Evolutionary conservation across 2,113 vertebrate species (phyloP), one percentile per base, ranked within the genome.

Genomic region (Limanda limanda): DNA sequence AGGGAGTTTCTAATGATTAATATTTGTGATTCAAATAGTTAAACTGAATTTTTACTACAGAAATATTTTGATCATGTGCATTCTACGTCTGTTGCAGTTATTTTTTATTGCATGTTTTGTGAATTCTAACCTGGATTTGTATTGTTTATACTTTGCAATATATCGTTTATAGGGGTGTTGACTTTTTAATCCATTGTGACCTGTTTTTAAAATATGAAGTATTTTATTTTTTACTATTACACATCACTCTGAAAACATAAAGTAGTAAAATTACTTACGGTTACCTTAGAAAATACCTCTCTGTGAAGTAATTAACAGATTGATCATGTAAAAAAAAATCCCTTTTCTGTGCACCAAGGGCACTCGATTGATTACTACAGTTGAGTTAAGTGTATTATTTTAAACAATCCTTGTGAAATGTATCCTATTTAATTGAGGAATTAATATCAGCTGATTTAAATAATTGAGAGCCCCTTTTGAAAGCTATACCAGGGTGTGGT

Each of bases 391-490:
- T 72, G 68, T 66, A 70, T 89, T 73, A 70, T 86, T 92, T 85
- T 84, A 76, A 83, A 90, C 72, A 81, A 74, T 74, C 79, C 55
- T 48, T 81, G 77, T 91, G 86, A 91, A 94, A 93, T 83, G 54
- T 78, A 91, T 92, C 86, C 89, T 71, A 5, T 68, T 66, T 83
- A 83, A 80, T 79, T 80, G 86, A 86, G 78, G 76, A 63, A 89
- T 88, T 82, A 89, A 89, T 87, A 88, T 87, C 88, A 86, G 76
- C 48, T 68, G 55, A 85, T 84, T 80, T 94, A 60, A 94, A 93
- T 92, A 90, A 94, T 92, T 94, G 13, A 94, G 78, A 81, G 45
- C 56, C 42, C 67, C 37, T 79, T 79, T 85, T 84, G 68, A 80
- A 85, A 67, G 37, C 61, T 76, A 31, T 80, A 62, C 51, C 45